Conservation (phyloP, 2,113 vertebrate genomes). For the Megaleporinus macrocephalus region DNA sequence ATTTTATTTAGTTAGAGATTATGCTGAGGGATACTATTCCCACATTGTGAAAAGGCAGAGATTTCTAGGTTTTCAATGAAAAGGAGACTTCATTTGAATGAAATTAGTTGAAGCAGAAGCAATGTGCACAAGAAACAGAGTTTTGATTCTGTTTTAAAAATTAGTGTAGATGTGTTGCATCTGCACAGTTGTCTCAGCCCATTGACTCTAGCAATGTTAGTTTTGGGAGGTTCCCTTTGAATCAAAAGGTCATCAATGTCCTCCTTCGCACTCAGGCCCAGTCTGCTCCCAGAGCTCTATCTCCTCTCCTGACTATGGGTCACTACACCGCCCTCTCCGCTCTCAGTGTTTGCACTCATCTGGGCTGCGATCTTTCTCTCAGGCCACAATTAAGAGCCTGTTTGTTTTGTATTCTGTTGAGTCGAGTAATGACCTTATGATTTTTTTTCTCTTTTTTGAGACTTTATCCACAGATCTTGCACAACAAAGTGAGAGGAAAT, state of each 20-base stretch:
- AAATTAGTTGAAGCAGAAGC: too few species aligned
- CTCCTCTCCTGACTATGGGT: slow-evolving; percentile 1
- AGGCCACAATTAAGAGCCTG: slow-evolving; percentile 26
- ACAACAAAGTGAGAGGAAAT: slow-evolving; percentile 62
- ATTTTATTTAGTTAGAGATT: too few species aligned
- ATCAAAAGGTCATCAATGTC: background rate
- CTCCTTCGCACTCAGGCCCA: background rate
- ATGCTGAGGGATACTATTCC: too few species aligned
- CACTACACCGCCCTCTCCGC: slow-evolving; percentile 31
- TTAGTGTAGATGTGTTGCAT: background rate
- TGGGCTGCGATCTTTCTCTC: slow-evolving; percentile 28
- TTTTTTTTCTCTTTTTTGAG: slow-evolving; percentile 31
- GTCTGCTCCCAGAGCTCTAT: slow-evolving; percentile 45
- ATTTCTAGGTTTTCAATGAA: too few species aligned
- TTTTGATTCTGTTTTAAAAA: too few species aligned
- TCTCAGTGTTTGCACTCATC: slow-evolving; percentile 40
- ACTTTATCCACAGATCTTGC: slow-evolving; percentile 56
- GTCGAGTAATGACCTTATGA: slow-evolving; percentile 43
- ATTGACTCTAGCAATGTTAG: background rate
- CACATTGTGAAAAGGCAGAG: too few species aligned
- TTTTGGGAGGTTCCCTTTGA: background rate
- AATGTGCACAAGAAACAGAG: too few species aligned
- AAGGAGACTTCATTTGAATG: too few species aligned
- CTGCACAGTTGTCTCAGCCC: background rate
- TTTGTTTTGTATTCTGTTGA: slow-evolving; percentile 55